Percentiles rank a stretch among this genome's conserved stretches.
Conservation (phyloP, 2,797 vertebrate species). For the Artibeus jamaicensis region DNA sequence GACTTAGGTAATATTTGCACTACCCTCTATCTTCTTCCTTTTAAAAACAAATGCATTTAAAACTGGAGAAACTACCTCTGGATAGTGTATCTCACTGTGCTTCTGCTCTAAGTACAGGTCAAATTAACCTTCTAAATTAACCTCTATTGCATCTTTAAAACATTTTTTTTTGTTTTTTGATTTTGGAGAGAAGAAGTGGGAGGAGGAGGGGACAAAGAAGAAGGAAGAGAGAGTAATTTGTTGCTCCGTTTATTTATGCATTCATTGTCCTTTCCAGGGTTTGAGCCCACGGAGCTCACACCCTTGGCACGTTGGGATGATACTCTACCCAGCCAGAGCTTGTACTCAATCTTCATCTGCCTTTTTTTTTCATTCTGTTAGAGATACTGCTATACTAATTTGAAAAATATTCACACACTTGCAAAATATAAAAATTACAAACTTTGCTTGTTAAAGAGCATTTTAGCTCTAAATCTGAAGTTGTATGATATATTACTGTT, state of each 20-base stretch:
- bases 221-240: neutral
- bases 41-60: neutral
- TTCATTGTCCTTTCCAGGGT: neutral
- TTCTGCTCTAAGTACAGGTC: neutral
- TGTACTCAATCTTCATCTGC: neutral
- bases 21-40: neutral
- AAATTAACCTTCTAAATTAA: slow-evolving; percentile 42
- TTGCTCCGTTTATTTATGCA: neutral
- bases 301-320: neutral
- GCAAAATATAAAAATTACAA: neutral
- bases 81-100: neutral
- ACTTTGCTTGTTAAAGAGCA: neutral
- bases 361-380: neutral
- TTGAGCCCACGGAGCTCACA: neutral
- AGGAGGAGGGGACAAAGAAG: neutral
- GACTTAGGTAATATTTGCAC: neutral
- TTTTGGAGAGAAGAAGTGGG: too few species aligned
- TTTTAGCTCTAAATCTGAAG: neutral
- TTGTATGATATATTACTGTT: neutral
- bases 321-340: neutral
- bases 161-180: too few species aligned
- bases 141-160: neutral
- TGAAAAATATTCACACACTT: neutral
- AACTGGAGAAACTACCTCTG: slow-evolving; percentile 5
- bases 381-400: neutral